Percentiles rank a stretch among this genome's conserved stretches.
Evolutionary conservation across 2,113 vertebrate species (phyloP).

Genomic region (Tachysurus fulvidraco): DNA sequence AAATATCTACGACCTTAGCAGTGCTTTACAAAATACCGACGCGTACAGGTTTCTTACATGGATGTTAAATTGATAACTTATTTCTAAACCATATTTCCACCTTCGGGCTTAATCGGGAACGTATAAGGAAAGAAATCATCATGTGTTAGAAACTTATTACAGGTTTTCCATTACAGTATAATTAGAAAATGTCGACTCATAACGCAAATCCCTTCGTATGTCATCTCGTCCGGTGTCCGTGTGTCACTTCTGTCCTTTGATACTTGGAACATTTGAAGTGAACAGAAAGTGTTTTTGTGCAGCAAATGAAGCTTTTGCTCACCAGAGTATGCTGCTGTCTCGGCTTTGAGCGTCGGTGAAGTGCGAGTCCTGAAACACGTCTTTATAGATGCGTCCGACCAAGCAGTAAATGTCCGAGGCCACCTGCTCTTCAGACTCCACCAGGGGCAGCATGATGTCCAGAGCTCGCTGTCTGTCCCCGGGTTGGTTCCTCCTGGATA

Average conservation of each 20-base stretch:
- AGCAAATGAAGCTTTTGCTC: constrained; percentile 54
- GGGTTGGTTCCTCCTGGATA: constrained; percentile 83
- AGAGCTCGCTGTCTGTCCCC: constrained; percentile 91
- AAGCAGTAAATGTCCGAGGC: constrained; percentile 97
- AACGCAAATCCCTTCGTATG: background rate
- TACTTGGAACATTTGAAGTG: background rate
- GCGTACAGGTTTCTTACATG: background rate
- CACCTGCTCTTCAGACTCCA: constrained; percentile 86
- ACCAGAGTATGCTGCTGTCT: constrained; percentile 87
- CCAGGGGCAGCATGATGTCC: constrained; percentile 92
- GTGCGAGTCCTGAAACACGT: constrained; percentile 93
- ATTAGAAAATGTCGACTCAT: background rate
- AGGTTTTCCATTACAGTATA: background rate
- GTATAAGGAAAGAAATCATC: no score
- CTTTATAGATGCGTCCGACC: constrained; percentile 95
- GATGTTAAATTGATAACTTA: background rate
- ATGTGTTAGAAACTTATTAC: background rate
- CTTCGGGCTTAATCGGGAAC: background rate
- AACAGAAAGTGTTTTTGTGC: background rate
- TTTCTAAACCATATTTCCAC: background rate
- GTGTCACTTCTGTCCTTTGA: background rate
- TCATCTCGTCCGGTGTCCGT: background rate
- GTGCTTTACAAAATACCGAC: background rate
- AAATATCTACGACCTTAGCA: background rate
- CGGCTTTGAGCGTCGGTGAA: constrained; percentile 86